phyloP scores from a whole-genome alignment of 2,113 vertebrate genomes.

The Tragulus kanchil region DNA sequence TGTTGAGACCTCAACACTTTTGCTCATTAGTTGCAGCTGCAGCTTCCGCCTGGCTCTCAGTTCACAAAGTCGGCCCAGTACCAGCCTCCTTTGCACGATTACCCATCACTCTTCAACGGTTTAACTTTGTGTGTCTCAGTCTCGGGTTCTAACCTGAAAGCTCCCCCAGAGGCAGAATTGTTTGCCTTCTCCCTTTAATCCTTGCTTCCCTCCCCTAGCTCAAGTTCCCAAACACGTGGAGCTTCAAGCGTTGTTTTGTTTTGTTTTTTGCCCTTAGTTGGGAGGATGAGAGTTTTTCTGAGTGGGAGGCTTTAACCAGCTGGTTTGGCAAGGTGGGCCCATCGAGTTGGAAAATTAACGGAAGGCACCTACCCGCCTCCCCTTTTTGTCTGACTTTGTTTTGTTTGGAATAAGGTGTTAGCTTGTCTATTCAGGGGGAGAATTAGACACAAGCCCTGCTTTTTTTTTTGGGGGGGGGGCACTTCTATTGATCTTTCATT shows the following conservation, averaged over 20 bases:
- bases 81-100: background rate
- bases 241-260: background rate
- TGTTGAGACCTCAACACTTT: background rate
- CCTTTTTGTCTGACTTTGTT: background rate
- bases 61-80: background rate
- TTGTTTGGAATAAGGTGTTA: background rate
- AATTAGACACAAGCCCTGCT: background rate
- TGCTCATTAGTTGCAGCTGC: background rate
- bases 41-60: background rate
- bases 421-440: background rate
- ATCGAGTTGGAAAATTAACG: background rate
- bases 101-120: background rate
- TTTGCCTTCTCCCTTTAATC: background rate
- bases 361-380: background rate
- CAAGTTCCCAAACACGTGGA: background rate
- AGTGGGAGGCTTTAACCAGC: background rate
- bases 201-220: background rate
- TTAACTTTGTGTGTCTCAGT: background rate
- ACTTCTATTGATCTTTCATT: too few relatives aligned
- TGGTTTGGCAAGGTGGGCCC: background rate
- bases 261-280: background rate
- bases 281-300: background rate
- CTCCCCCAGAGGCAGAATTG: background rate
- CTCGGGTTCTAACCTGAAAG: constrained; percentile 8
- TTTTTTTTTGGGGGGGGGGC: background rate